These are phyloP conservation scores for Sarcophaga subvicina DNA, from an alignment of 2,888 invertebrate genomes.

Conservation along the genomic window DNA sequence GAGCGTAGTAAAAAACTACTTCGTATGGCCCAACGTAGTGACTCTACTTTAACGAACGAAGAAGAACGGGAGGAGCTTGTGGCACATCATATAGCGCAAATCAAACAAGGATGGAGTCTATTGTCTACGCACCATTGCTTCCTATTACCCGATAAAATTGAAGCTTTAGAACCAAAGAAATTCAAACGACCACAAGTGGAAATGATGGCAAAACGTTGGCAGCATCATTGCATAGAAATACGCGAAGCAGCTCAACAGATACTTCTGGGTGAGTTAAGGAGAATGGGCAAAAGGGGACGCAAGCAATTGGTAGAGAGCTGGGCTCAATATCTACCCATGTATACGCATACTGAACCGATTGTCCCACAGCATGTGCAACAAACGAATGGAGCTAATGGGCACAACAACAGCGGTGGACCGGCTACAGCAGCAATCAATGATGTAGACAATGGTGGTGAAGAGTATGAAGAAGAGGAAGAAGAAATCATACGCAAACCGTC, in stretches of 20 bases:
- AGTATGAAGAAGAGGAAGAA: conserved; percentile 93
- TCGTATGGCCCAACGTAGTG: conserved; percentile 78
- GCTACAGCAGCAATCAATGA: conserved; percentile 46
- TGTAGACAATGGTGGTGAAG: conserved; percentile 81
- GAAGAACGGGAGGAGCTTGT: conserved; percentile 92
- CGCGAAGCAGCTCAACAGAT: conserved; percentile 98
- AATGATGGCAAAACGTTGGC: conserved; percentile 98
- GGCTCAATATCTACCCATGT: conserved; percentile 96
- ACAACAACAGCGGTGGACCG: conserved; percentile 38
- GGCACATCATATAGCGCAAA: conserved; percentile 94
- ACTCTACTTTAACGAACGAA: conserved; percentile 87
- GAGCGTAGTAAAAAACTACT: conserved; percentile 89
- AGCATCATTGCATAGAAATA: conserved; percentile 98
- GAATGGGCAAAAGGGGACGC: conserved; percentile 89
- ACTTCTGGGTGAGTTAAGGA: conserved; percentile 94
- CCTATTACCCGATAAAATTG: conserved; percentile 95
- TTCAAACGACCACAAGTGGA: conserved; percentile 98
- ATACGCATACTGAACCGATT: conserved; percentile 90
- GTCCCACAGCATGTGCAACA: conserved; percentile 82
- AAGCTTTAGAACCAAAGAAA: conserved; percentile 83
- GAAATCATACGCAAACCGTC: conserved; percentile 93
- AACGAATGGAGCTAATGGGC: conserved; percentile 66
- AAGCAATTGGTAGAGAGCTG: conserved; percentile 96
- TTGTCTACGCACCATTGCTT: conserved; percentile 98
- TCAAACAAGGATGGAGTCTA: conserved; percentile 98